phyloP scores from a whole-genome alignment of 2,888 invertebrate species.

The Tenthredo distinguenda region DNA sequence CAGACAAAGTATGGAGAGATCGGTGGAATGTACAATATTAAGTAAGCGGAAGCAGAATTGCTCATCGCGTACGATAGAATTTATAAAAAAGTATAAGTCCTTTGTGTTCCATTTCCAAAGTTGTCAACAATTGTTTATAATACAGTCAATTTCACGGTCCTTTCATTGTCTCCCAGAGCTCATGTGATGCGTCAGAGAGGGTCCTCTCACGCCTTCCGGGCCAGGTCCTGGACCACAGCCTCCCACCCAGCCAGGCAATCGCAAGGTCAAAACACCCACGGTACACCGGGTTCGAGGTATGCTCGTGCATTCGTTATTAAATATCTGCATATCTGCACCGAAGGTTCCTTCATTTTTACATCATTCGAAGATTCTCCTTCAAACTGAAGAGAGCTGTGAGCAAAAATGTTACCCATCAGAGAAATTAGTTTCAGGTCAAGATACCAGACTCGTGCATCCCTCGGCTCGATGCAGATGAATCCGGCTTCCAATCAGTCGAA shows the following conservation, averaged over 20 bases:
- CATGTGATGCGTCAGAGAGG: constrained; percentile 35
- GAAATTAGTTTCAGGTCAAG: constrained; percentile 4
- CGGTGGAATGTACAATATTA: constrained; percentile 84
- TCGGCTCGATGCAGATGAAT: neutral
- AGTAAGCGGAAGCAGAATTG: constrained; percentile 54
- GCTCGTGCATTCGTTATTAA: neutral
- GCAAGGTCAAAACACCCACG: neutral
- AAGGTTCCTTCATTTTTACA: too few species aligned
- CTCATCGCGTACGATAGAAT: neutral
- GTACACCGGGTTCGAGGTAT: constrained; percentile 6
- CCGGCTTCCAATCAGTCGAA: neutral
- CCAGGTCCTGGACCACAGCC: constrained; percentile 47
- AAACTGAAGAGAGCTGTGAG: neutral
- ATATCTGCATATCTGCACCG: too few species aligned
- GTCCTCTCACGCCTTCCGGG: constrained; percentile 41
- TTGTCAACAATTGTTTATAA: neutral
- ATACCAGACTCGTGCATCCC: constrained; percentile 14
- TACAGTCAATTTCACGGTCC: neutral
- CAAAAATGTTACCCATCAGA: neutral
- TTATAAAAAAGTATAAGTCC: neutral
- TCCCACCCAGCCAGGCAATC: constrained; percentile 14
- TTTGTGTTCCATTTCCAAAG: neutral
- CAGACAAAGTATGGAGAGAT: constrained; percentile 81
- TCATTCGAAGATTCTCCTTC: neutral
- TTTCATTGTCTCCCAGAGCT: constrained; percentile 10